Evolutionary conservation across 2,888 invertebrate genomes (phyloP).

Genomic region (Neoaliturus tenellus): DNA sequence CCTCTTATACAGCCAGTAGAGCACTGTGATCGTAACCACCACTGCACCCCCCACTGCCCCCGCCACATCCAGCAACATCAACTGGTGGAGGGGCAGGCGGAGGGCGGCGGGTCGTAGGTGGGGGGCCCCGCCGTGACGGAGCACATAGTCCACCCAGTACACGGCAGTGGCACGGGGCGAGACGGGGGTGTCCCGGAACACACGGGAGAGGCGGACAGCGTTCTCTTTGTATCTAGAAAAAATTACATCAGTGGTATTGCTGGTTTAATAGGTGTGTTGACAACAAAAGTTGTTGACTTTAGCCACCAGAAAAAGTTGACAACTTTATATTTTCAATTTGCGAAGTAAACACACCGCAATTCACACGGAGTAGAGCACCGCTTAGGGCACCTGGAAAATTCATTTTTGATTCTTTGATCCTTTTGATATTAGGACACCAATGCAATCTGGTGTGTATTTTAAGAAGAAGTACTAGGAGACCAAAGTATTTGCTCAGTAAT

Average conservation of each 20-base stretch:
- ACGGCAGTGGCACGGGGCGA: conserved; percentile 52
- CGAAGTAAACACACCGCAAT: too few relatives aligned
- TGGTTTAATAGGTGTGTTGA: too few relatives aligned
- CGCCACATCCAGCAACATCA: conserved; percentile 54
- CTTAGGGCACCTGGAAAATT: too few relatives aligned
- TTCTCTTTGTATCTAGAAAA: conserved; percentile 56
- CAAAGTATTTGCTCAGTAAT: too few relatives aligned
- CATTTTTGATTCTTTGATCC: too few relatives aligned
- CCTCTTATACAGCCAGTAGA: neutral
- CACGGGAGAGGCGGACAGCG: conserved; percentile 7
- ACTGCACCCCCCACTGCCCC: neutral
- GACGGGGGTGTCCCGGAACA: conserved; percentile 49
- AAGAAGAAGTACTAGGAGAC: too few relatives aligned
- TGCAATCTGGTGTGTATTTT: too few relatives aligned
- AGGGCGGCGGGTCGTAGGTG: conserved; percentile 54
- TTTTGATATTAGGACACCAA: too few relatives aligned
- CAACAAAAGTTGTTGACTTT: neutral
- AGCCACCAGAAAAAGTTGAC: neutral
- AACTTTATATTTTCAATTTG: too few relatives aligned
- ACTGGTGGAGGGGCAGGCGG: conserved; percentile 53
- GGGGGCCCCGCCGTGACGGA: conserved; percentile 55
- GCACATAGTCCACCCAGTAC: conserved; percentile 61
- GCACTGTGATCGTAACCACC: neutral
- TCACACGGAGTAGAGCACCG: too few relatives aligned
- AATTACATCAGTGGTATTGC: neutral